A percentile compares a stretch with the other conserved stretches of the same genome.
Conservation (phyloP, 2,113 vertebrate species). For the Vombatus ursinus region DNA sequence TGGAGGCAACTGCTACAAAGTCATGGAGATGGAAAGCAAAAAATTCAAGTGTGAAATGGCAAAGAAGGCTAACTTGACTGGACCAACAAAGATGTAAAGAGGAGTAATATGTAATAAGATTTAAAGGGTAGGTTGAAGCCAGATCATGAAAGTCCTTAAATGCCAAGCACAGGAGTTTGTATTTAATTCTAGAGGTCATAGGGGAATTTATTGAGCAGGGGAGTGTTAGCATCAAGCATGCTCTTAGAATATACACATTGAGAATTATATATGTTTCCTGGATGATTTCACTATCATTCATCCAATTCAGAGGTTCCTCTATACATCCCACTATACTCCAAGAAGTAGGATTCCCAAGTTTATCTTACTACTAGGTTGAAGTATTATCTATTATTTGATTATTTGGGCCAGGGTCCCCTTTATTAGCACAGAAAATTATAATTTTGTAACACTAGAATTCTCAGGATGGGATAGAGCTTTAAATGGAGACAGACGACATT, state of each 20-base stretch:
- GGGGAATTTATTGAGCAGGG: not conserved
- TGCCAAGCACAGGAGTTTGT: not conserved
- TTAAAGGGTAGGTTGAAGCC: not conserved
- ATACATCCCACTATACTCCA: not conserved
- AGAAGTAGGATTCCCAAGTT: not conserved
- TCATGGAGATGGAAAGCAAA: not conserved
- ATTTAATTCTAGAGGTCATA: not conserved
- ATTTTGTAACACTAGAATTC: constrained; percentile 6
- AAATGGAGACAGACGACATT: constrained; percentile 14
- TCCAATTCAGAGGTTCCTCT: not conserved
- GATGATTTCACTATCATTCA: not conserved
- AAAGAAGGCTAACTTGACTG: not conserved
- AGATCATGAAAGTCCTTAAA: not conserved
- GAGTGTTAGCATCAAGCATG: not conserved
- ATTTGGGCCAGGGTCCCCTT: not conserved
- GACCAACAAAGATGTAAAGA: not conserved
- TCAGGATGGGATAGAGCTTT: not conserved
- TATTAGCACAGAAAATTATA: constrained; percentile 16
- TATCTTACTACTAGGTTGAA: not conserved
- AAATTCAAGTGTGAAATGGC: not conserved
- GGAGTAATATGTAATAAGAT: not conserved
- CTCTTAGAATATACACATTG: not conserved
- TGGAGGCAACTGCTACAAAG: not conserved
- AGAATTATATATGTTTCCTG: not conserved
- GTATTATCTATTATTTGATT: not conserved